phyloP scores from a whole-genome alignment of 2,113 vertebrate species.

The Ictalurus furcatus region DNA sequence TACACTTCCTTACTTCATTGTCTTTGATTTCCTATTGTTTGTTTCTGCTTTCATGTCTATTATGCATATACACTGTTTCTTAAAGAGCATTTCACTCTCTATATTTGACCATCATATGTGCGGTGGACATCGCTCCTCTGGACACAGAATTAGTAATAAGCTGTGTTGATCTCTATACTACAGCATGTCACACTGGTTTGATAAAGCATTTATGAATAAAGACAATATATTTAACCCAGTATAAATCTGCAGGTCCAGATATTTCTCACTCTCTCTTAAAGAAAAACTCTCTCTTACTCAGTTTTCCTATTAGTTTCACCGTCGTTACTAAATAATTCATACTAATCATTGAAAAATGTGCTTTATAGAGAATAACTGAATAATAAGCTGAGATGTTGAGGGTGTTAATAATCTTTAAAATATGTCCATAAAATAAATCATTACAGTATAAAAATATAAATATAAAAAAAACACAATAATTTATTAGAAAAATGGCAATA shows the following conservation, averaged over 20 bases:
- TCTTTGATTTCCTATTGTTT: neutral
- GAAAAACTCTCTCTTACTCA: too few species aligned
- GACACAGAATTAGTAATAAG: conserved; percentile 5
- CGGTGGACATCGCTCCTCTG: neutral
- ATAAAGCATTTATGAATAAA: conserved; percentile 58
- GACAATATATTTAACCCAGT: neutral
- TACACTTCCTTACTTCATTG: neutral
- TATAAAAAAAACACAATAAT: neutral
- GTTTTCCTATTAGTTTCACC: neutral
- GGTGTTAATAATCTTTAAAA: neutral
- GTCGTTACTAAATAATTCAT: neutral
- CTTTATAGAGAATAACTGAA: neutral
- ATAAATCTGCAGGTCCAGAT: neutral
- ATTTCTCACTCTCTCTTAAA: neutral
- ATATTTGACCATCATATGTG: neutral
- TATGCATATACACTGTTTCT: neutral
- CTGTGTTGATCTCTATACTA: conserved; percentile 67
- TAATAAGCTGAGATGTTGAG: neutral
- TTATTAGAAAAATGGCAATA: neutral
- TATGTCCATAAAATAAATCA: neutral
- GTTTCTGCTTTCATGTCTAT: neutral
- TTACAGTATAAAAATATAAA: neutral
- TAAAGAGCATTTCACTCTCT: neutral
- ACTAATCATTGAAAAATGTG: neutral
- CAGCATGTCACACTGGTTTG: conserved; percentile 64